These are phyloP conservation scores for Orientallactaga bullata DNA, from an alignment of 2,113 vertebrate genomes.

Conservation along the genomic window DNA sequence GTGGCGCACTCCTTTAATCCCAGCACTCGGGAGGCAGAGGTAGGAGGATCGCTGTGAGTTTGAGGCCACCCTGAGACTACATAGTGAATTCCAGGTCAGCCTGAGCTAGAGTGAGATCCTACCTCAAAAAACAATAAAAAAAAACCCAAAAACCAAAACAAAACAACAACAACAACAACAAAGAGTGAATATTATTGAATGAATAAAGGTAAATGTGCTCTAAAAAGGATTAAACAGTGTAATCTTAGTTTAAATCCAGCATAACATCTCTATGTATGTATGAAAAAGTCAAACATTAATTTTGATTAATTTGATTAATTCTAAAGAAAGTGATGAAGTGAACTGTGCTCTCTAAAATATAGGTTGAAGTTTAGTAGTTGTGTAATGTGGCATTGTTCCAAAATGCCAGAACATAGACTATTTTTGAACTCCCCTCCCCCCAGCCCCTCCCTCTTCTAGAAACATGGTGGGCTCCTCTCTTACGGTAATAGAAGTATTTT, in stretches of 20 bases:
- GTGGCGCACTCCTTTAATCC: no score
- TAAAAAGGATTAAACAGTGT: not conserved
- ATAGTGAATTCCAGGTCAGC: no score
- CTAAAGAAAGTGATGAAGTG: not conserved
- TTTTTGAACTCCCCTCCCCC: not conserved
- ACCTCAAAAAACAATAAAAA: no score
- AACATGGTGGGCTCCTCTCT: not conserved
- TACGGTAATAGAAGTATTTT: conserved; percentile 23
- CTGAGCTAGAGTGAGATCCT: no score
- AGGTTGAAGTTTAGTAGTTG: not conserved
- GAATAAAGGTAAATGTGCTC: conserved; percentile 20
- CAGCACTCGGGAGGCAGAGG: no score
- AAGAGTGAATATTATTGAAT: not conserved
- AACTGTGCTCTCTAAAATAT: not conserved
- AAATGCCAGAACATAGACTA: not conserved
- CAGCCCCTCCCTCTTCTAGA: conserved; percentile 12
- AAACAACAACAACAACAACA: no score
- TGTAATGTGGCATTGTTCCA: not conserved
- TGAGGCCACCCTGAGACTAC: no score
- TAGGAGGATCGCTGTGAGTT: no score
- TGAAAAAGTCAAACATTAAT: not conserved
- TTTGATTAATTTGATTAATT: not conserved
- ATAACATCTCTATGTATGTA: not conserved
- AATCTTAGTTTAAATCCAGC: conserved; percentile 26
- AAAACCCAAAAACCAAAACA: no score